These are phyloP conservation scores for Paraplagusia blochii DNA, from an alignment of 2,113 vertebrate species.

Conservation along the genomic window DNA sequence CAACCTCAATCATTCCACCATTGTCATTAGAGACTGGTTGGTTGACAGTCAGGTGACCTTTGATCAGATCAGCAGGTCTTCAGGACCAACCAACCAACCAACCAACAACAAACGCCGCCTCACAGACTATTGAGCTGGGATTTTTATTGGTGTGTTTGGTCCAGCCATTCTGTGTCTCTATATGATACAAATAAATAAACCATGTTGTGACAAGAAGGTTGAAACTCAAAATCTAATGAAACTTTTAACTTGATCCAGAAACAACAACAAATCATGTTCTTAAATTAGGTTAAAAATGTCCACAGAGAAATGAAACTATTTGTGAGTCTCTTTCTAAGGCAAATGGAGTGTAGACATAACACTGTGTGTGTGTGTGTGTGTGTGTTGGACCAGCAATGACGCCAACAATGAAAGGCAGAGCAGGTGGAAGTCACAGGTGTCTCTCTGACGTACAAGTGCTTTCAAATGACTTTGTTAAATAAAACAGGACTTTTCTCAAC, in stretches of 20 bases:
- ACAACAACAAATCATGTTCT: constrained; percentile 23
- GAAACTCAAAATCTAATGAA: constrained; percentile 24
- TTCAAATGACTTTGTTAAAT: constrained; percentile 43
- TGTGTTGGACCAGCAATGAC: constrained; percentile 27
- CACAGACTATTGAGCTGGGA: constrained; percentile 45
- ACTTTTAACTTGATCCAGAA: constrained; percentile 35
- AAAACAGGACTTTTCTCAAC: constrained; percentile 20
- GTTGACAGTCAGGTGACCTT: too few species aligned
- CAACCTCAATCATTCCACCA: too few species aligned
- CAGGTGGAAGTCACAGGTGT: neutral
- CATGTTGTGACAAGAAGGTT: constrained; percentile 30
- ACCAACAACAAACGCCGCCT: constrained; percentile 8
- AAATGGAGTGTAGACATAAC: constrained; percentile 45
- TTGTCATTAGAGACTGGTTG: too few species aligned
- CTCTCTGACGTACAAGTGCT: constrained; percentile 8
- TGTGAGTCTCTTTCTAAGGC: constrained; percentile 54
- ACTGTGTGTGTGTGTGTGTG: constrained; percentile 25
- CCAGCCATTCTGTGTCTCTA: constrained; percentile 58
- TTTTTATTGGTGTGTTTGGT: constrained; percentile 54
- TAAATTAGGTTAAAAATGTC: constrained; percentile 43
- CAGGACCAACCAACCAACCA: too few species aligned
- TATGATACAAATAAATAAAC: constrained; percentile 66
- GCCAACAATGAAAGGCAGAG: constrained; percentile 19
- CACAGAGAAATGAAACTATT: constrained; percentile 38
- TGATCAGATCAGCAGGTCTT: too few species aligned